Conservation (phyloP, 1,140 invertebrate species). For the Phocides pigmalion region DNA sequence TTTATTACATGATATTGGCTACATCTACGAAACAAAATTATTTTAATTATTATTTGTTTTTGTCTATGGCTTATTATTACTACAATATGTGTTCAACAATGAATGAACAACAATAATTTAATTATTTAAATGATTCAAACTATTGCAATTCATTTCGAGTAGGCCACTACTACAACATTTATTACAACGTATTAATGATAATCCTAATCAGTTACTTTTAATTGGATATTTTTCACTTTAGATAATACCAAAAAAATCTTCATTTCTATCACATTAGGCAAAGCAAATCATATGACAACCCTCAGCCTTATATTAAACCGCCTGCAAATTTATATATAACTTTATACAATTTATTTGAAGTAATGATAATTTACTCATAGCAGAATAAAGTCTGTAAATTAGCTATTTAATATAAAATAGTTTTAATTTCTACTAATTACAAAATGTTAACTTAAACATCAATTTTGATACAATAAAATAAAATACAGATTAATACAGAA, state of each 20-base stretch:
- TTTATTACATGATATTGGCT: no score
- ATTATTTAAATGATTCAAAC: no score
- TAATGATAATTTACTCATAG: constrained; percentile 15
- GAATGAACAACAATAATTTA: no score
- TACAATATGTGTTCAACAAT: no score
- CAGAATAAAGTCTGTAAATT: constrained; percentile 5
- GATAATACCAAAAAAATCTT: not conserved
- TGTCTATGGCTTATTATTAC: no score
- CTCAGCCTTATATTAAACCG: not conserved
- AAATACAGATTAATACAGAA: constrained; percentile 7
- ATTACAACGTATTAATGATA: no score
- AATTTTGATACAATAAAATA: constrained; percentile 6
- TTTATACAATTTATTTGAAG: not conserved
- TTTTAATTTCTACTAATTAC: constrained; percentile 26
- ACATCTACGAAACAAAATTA: no score
- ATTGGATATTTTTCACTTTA: no score
- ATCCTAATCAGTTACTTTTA: no score
- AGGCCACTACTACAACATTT: no score
- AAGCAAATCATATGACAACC: not conserved
- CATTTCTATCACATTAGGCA: not conserved
- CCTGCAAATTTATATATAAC: not conserved
- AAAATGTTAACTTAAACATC: constrained; percentile 32
- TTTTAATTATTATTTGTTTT: no score
- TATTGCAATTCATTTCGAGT: no score
- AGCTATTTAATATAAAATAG: constrained; percentile 13